These are phyloP conservation scores for Calidris pygmaea DNA, from an alignment of 2,113 vertebrate species.

Conservation along the genomic window DNA sequence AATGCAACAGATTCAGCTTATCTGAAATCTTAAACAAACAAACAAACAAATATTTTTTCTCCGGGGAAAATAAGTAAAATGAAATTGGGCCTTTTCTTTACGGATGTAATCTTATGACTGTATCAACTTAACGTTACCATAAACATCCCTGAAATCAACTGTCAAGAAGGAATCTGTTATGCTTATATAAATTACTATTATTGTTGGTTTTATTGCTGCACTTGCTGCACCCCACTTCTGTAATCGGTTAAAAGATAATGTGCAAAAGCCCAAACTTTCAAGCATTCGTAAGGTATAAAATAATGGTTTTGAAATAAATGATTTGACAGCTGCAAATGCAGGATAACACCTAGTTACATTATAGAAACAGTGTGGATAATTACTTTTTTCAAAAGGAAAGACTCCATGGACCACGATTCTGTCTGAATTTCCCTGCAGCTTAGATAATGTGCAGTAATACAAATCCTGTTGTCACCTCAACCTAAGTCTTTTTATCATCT, in stretches of 20 bases:
- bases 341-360: conserved; percentile 79
- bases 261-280: conserved; percentile 69
- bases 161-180: conserved; percentile 33
- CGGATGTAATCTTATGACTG: conserved; percentile 34
- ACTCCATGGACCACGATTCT: conserved; percentile 68
- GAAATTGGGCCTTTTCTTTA: conserved; percentile 39
- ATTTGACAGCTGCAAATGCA: conserved; percentile 80
- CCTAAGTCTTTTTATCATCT: conserved; percentile 75
- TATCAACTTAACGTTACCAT: conserved; percentile 45
- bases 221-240: conserved; percentile 49
- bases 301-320: conserved; percentile 73
- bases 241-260: conserved; percentile 58
- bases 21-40: conserved; percentile 41
- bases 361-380: conserved; percentile 82
- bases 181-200: conserved; percentile 35
- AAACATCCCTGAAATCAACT: conserved; percentile 58
- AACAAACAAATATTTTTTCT: conserved; percentile 20
- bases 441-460: conserved; percentile 58
- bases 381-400: conserved; percentile 73
- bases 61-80: conserved; percentile 18
- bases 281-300: conserved; percentile 69
- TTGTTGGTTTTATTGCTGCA: conserved; percentile 1
- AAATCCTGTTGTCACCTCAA: conserved; percentile 70
- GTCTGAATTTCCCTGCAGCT: conserved; percentile 74
- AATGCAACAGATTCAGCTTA: conserved; percentile 31